A percentile compares a stretch with the other conserved stretches of the same genome.
Conservation (phyloP, 2,113 vertebrate genomes). For the Eulemur macaco region DNA sequence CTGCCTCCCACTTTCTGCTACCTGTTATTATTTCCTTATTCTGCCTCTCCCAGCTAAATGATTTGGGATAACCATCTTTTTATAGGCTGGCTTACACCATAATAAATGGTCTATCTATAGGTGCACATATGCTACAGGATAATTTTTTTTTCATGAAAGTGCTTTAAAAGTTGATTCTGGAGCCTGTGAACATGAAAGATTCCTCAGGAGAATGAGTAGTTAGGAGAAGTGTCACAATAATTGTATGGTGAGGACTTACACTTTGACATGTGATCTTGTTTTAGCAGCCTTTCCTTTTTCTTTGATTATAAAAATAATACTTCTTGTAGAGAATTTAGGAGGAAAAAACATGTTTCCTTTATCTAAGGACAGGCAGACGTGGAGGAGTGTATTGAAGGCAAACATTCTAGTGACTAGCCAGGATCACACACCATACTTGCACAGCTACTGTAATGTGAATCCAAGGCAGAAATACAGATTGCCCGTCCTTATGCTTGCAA, state of each 20-base stretch:
- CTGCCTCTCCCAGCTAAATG: neutral
- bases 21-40: neutral
- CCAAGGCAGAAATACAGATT: neutral
- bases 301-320: conserved; percentile 27
- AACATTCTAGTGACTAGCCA: conserved; percentile 51
- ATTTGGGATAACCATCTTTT: neutral
- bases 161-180: neutral
- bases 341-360: neutral
- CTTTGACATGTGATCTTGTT: neutral
- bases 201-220: neutral
- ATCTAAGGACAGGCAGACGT: neutral
- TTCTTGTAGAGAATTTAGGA: neutral
- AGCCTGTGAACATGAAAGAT: neutral
- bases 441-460: neutral
- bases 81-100: neutral
- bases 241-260: neutral
- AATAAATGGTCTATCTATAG: neutral
- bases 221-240: neutral
- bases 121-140: neutral
- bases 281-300: neutral
- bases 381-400: conserved; percentile 45
- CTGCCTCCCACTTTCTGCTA: neutral
- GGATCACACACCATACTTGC: neutral
- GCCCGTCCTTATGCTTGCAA: neutral
- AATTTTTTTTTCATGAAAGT: neutral